These are phyloP conservation scores for Corynorhinus townsendii DNA, from an alignment of 2,113 vertebrate genomes.

Conservation along the genomic window DNA sequence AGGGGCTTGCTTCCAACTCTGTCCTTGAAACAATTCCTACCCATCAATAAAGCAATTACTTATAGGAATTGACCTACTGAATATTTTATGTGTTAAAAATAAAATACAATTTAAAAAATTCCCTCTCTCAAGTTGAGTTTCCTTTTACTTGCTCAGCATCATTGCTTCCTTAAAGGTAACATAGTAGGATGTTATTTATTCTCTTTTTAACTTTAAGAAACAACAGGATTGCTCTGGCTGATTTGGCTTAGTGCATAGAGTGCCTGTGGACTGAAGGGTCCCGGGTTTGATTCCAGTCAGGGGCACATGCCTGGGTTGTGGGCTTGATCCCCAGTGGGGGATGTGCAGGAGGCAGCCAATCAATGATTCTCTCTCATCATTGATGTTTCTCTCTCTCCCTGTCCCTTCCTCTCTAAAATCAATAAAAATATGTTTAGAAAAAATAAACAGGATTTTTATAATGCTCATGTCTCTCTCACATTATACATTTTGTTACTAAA, in stretches of 20 bases:
- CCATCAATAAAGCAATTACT: not conserved
- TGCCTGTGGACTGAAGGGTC: too few relatives aligned
- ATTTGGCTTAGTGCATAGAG: too few relatives aligned
- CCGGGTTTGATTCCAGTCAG: too few relatives aligned
- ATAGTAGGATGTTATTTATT: not conserved
- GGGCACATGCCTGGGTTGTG: too few relatives aligned
- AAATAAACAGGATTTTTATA: not conserved
- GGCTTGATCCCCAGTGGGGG: too few relatives aligned
- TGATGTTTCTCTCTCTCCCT: too few relatives aligned
- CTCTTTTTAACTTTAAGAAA: slow-evolving; percentile 39
- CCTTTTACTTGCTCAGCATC: not conserved
- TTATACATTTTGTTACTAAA: not conserved
- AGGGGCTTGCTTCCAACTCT: not conserved
- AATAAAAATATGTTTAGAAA: too few relatives aligned
- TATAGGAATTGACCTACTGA: not conserved
- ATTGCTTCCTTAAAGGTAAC: not conserved
- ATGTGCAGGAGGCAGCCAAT: too few relatives aligned
- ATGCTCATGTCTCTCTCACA: not conserved
- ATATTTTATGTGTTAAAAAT: not conserved
- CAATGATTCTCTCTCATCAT: too few relatives aligned
- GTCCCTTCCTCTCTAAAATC: too few relatives aligned
- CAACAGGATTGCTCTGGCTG: not conserved
- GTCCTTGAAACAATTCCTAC: not conserved
- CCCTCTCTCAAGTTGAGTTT: not conserved
- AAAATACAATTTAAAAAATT: not conserved